phyloP scores from a whole-genome alignment of 2,888 invertebrate genomes.

The Electrophaes corylata region DNA sequence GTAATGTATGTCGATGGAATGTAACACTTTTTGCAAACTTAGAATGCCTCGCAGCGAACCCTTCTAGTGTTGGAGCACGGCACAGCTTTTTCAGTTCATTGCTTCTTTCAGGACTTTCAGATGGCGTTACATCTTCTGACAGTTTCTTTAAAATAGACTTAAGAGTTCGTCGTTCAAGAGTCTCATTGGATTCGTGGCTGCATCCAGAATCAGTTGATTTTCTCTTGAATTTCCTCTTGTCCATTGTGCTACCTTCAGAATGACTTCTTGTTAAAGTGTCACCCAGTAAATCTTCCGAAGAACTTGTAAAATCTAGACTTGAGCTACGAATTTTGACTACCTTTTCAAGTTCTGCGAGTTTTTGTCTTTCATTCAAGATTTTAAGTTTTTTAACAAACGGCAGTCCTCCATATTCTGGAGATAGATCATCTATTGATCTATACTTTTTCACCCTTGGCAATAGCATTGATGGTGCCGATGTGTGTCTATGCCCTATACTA shows the following conservation, averaged over 20 bases:
- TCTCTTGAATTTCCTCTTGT: conserved; percentile 77
- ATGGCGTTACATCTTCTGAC: conserved; percentile 86
- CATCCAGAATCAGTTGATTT: conserved; percentile 71
- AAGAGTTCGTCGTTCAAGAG: conserved; percentile 90
- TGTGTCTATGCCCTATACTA: conserved; percentile 40
- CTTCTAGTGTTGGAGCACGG: conserved; percentile 93
- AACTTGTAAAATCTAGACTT: conserved; percentile 89
- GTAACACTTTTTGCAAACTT: conserved; percentile 95
- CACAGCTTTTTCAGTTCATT: conserved; percentile 88
- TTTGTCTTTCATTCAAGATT: conserved; percentile 94
- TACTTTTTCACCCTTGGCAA: conserved; percentile 86
- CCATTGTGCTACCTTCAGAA: conserved; percentile 92
- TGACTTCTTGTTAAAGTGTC: conserved; percentile 89
- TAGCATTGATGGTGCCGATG: conserved; percentile 56
- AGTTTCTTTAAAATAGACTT: conserved; percentile 94
- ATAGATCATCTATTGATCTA: conserved; percentile 93
- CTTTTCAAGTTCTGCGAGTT: conserved; percentile 91
- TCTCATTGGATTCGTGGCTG: conserved; percentile 88
- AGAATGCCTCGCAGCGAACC: conserved; percentile 94
- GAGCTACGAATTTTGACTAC: conserved; percentile 91
- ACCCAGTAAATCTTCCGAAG: conserved; percentile 83
- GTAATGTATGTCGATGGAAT: conserved; percentile 92
- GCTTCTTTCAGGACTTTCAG: conserved; percentile 74
- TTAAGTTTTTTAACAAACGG: conserved; percentile 95
- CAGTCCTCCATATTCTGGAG: conserved; percentile 93